A percentile compares a stretch with the other conserved stretches of the same genome.
Evolutionary conservation across 2,888 invertebrate species (phyloP).

Genomic region (Chrysolina americana): DNA sequence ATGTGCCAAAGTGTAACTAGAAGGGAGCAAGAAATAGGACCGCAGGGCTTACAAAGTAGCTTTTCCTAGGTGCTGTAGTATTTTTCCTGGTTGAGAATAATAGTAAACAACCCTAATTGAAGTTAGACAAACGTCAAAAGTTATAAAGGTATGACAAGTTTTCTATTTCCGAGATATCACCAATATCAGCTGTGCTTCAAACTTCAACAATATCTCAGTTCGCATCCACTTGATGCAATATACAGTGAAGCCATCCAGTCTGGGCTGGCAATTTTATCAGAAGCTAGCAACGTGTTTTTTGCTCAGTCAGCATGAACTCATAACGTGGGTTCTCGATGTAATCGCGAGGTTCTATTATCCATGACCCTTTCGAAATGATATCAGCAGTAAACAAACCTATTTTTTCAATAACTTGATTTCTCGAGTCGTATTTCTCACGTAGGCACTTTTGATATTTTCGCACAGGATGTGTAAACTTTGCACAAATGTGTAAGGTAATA

Average conservation of each 20-base stretch:
- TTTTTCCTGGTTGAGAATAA: too few species aligned
- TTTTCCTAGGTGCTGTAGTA: too few species aligned
- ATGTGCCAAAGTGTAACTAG: too few species aligned
- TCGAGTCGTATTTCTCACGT: conserved; percentile 3
- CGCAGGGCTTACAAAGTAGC: too few species aligned
- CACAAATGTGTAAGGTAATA: background rate
- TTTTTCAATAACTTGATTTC: conserved; percentile 4
- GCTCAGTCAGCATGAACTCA: conserved; percentile 9
- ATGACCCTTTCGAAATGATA: conserved; percentile 17
- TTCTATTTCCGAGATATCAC: too few species aligned
- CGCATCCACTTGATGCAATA: background rate
- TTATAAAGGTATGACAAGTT: too few species aligned
- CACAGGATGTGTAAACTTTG: background rate
- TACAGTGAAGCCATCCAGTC: conserved; percentile 2
- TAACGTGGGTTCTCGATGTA: background rate
- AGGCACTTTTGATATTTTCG: background rate
- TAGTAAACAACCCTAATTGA: too few species aligned
- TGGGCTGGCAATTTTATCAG: conserved; percentile 6
- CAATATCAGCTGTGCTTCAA: too few species aligned
- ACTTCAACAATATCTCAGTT: too few species aligned
- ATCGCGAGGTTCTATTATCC: conserved; percentile 7
- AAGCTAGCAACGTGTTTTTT: background rate
- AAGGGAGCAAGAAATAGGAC: too few species aligned
- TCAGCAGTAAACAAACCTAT: conserved; percentile 19
- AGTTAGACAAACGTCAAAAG: too few species aligned